Base-by-base conservation (phyloP, 1,140 invertebrate genomes). In the Stegodyphus mimosarum region DNA sequence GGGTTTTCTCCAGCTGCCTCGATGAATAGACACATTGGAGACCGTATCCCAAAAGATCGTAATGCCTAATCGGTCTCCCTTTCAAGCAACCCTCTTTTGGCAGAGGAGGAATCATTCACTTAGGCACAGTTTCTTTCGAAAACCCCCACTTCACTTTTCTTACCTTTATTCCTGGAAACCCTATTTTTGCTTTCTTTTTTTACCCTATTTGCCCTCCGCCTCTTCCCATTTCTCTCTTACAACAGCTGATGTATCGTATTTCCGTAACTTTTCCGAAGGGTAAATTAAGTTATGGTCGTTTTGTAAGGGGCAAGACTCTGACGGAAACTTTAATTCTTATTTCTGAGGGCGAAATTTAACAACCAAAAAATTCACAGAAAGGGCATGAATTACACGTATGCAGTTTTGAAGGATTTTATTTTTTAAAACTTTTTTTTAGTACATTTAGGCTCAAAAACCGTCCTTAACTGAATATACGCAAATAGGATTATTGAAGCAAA, bases 211-310 rank as follows among this genome's bases (percentile, higher is more conserved):
- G 6, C 66, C 66, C 13, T 51, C 15, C 3, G n/a, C 66, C 17
- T 18, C n/a, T 18, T 67, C 66, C 66, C 6, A 18, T n/a, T 18
- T 15, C 9, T 7, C 9, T n/a, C n/a, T 15, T 67, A 67, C 66
- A 67, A 67, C 66, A 67, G 66, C 66, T 67, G 66, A 67, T 67
- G 66, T 67, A 67, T 67, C 66, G 66, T 67, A 67, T 67, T 67
- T 67, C 66, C 66, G 66, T 67, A 67, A 67, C 66, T 67, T 67
- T 67, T 67, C 33, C 5, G 66, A 67, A 67, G 66, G 66, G 66
- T 67, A 67, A 67, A 67, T 67, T 67, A 67, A 67, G 66, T 67
- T 67, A 67, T 67, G 66, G 66, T 52, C 66, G 66, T 67, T 67
- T 67, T 67, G 11, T 67, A 18, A n/a, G 33, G 17, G 33, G n/a